phyloP scores from a whole-genome alignment of 2,113 vertebrate species.

The Lethenteron camtschaticum region DNA sequence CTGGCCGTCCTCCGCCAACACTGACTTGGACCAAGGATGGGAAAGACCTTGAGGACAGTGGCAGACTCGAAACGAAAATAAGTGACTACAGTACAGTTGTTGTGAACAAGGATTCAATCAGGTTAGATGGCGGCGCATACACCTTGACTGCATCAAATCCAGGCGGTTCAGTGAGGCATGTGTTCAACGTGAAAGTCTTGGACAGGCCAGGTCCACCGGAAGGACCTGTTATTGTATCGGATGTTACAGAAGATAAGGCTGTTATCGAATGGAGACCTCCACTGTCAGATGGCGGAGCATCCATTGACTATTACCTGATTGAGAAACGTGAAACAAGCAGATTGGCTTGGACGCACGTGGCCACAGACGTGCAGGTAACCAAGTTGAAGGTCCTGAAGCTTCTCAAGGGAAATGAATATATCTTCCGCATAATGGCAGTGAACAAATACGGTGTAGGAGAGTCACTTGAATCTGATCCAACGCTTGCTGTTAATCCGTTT shows the following conservation, averaged over 20 bases:
- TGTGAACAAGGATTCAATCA: constrained; percentile 63
- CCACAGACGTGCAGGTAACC: constrained; percentile 44
- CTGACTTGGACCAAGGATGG: constrained; percentile 82
- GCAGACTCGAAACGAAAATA: constrained; percentile 59
- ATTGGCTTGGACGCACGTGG: constrained; percentile 73
- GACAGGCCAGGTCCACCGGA: constrained; percentile 76
- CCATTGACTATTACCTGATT: constrained; percentile 66
- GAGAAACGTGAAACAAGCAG: constrained; percentile 95
- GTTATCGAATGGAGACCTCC: constrained; percentile 64
- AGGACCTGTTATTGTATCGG: constrained; percentile 52
- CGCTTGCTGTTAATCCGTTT: constrained; percentile 68
- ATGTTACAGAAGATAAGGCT: constrained; percentile 72
- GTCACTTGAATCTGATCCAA: constrained; percentile 54
- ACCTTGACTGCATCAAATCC: constrained; percentile 69
- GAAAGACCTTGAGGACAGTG: constrained; percentile 67
- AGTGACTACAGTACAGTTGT: constrained; percentile 58
- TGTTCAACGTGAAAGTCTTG: constrained; percentile 85
- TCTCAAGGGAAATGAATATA: constrained; percentile 87
- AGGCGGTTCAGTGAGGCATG: constrained; percentile 80
- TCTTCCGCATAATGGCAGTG: constrained; percentile 90
- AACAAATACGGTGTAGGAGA: constrained; percentile 92
- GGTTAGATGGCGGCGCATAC: constrained; percentile 69
- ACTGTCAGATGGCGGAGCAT: constrained; percentile 65
- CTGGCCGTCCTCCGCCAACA: constrained; percentile 63
- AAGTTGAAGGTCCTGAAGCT: constrained; percentile 67